Evolutionary conservation across 2,113 vertebrate species (phyloP).

Genomic region (Tetrao urogallus): DNA sequence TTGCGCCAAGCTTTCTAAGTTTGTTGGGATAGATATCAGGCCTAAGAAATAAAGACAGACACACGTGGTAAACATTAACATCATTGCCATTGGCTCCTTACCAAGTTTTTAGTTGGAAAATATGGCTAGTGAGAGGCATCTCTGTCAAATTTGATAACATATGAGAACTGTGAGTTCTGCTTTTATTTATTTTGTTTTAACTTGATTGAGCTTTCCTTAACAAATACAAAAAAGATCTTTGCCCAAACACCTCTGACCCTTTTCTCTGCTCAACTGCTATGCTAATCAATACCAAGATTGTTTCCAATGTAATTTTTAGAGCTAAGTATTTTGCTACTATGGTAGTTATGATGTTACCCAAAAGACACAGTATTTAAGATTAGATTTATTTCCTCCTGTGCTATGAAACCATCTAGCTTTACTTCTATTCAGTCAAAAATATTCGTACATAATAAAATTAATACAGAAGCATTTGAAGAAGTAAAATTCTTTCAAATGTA

Average conservation of each 20-base stretch:
- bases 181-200: neutral
- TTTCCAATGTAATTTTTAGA: neutral
- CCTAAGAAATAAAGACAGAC: neutral
- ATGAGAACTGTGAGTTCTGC: neutral
- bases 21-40: neutral
- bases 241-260: rapidly evolving
- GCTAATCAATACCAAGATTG: neutral
- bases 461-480: neutral
- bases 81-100: neutral
- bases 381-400: neutral
- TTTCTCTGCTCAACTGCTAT: neutral
- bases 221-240: neutral
- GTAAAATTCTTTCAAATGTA: neutral
- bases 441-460: neutral
- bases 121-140: neutral
- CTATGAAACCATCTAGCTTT: neutral
- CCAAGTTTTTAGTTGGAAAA: neutral
- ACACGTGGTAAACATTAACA: neutral
- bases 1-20: neutral
- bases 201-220: neutral
- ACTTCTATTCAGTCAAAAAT: neutral
- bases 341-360: neutral
- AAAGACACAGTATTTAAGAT: neutral
- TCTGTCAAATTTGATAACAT: neutral
- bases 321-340: neutral